phyloP scores from a whole-genome alignment of 2,113 vertebrate species.

The Chunga burmeisteri region DNA sequence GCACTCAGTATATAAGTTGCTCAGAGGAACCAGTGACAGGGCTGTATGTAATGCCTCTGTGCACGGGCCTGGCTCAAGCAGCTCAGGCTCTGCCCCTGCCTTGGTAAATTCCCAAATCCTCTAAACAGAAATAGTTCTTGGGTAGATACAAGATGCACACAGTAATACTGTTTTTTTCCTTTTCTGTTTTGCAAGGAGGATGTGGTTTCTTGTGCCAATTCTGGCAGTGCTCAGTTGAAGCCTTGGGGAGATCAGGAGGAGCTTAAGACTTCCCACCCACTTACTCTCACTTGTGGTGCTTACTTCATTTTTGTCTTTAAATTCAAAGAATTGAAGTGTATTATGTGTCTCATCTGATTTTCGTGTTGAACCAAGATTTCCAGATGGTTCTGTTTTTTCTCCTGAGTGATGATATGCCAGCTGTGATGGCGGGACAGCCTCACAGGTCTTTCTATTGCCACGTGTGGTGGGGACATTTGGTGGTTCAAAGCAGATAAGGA shows the following conservation, averaged over 20 bases:
- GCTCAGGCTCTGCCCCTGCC: neutral
- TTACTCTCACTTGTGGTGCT: neutral
- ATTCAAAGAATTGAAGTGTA: neutral
- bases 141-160: neutral
- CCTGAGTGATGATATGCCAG: neutral
- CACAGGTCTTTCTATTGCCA: neutral
- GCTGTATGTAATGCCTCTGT: neutral
- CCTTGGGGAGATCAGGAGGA: neutral
- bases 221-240: neutral
- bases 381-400: neutral
- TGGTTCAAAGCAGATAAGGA: neutral
- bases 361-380: neutral
- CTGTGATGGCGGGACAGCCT: neutral
- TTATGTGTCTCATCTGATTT: neutral
- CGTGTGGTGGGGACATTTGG: neutral
- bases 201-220: neutral
- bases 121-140: neutral
- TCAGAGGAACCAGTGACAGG: neutral
- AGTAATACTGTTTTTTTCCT: neutral
- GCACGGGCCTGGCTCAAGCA: neutral
- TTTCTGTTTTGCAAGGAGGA: neutral
- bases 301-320: neutral
- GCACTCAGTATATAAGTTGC: neutral
- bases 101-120: neutral
- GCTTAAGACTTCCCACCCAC: neutral